These are phyloP conservation scores for Tetragonula carbonaria DNA, from an alignment of 2,888 invertebrate genomes.

Conservation along the genomic window DNA sequence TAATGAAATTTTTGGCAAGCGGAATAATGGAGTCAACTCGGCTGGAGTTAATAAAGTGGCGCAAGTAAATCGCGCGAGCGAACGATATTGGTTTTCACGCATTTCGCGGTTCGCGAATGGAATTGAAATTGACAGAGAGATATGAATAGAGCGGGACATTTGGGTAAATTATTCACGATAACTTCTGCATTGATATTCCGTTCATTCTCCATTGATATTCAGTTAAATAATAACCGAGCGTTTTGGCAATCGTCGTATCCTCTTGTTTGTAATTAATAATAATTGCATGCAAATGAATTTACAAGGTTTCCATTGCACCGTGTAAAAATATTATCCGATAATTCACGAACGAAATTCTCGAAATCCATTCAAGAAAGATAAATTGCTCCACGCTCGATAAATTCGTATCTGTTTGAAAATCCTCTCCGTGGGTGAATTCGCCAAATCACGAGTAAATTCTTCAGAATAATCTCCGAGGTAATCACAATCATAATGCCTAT, in stretches of 20 bases:
- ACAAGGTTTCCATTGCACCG: no score
- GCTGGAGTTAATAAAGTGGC: background rate
- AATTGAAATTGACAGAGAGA: background rate
- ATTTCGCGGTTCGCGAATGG: background rate
- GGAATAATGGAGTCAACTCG: background rate
- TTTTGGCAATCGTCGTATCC: no score
- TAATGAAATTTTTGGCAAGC: background rate
- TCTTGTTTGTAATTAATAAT: no score
- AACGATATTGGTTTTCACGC: background rate
- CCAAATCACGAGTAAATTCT: background rate
- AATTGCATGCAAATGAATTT: no score
- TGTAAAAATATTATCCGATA: no score
- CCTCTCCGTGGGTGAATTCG: background rate
- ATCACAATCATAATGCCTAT: background rate
- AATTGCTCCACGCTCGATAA: no score
- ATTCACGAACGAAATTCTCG: no score
- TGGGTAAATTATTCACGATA: background rate
- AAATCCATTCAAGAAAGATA: no score
- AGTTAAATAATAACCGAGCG: background rate
- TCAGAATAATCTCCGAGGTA: background rate
- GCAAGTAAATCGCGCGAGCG: background rate
- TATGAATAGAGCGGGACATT: background rate
- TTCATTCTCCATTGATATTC: no score
- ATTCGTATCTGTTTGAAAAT: background rate
- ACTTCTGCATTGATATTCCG: background rate